A percentile compares a stretch with the other conserved stretches of the same genome.
Conservation (phyloP, 1,140 invertebrate species). For the Glossosoma conforme region DNA sequence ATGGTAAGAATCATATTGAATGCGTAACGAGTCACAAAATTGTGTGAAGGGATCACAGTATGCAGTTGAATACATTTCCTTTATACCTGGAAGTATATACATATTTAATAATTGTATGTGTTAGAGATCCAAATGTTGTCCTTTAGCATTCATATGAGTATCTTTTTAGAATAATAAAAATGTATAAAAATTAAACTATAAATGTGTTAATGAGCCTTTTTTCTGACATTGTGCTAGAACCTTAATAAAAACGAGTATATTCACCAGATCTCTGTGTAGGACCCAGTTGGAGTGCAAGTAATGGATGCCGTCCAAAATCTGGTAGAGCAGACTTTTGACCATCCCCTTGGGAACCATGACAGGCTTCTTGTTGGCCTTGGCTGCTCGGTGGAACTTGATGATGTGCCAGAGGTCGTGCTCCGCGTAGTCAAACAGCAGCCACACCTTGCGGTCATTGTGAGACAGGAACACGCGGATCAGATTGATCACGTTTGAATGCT, state of each 20-base stretch:
- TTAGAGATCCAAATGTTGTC: too few relatives aligned
- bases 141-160: too few relatives aligned
- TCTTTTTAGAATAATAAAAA: neutral
- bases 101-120: neutral
- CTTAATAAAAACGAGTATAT: constrained; percentile 28
- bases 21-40: too few relatives aligned
- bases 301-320: constrained; percentile 98
- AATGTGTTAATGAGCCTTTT: too few relatives aligned
- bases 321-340: constrained; percentile 97
- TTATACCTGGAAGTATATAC: too few relatives aligned
- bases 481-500: constrained; percentile 97
- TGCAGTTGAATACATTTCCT: too few relatives aligned
- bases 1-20: too few relatives aligned
- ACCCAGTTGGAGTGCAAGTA: constrained; percentile 99
- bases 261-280: constrained; percentile 94
- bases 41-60: too few relatives aligned
- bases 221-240: neutral
- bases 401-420: constrained; percentile 99
- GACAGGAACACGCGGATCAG: constrained; percentile 96
- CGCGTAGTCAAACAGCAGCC: constrained; percentile 97
- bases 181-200: constrained; percentile 4
- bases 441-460: constrained; percentile 95
- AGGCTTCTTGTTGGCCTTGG: constrained; percentile 96
- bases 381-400: constrained; percentile 97
- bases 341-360: constrained; percentile 95